Evolutionary conservation across 2,888 invertebrate species (phyloP).

Genomic region (Coenonympha glycerion): DNA sequence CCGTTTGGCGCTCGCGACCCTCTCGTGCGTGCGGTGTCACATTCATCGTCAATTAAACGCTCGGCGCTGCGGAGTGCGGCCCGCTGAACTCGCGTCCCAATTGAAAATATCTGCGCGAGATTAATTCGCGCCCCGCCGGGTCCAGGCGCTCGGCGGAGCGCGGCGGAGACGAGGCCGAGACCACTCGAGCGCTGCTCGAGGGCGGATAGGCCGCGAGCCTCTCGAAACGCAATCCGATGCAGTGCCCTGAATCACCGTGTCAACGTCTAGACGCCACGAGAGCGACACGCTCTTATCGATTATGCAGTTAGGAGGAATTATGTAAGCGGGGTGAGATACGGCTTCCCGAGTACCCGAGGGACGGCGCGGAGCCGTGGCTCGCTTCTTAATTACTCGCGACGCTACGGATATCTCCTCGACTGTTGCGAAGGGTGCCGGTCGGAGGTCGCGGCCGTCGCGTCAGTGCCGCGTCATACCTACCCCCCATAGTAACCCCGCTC

Average conservation of each 20-base stretch:
- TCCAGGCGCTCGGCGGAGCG: conserved; percentile 24
- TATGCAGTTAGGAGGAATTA: conserved; percentile 69
- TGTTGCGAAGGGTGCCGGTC: conserved; percentile 24
- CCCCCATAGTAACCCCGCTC: no score
- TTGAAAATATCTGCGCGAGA: conserved; percentile 38
- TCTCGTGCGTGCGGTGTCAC: conserved; percentile 53
- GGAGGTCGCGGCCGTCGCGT: conserved; percentile 15
- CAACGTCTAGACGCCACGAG: conserved; percentile 57
- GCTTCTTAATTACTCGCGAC: conserved; percentile 68
- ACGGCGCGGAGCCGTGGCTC: conserved; percentile 52
- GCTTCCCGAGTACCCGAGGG: conserved; percentile 43
- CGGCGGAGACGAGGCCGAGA: conserved; percentile 32
- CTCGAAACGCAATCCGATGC: conserved; percentile 47
- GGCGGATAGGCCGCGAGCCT: conserved; percentile 30
- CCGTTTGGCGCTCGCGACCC: conserved; percentile 46
- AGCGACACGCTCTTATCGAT: conserved; percentile 64
- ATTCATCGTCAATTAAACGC: conserved; percentile 63
- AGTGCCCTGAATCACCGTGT: conserved; percentile 40
- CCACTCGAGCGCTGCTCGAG: conserved; percentile 35
- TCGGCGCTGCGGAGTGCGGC: conserved; percentile 42
- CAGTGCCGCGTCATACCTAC: conserved; percentile 15
- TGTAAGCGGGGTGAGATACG: conserved; percentile 60
- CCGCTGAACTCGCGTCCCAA: conserved; percentile 37
- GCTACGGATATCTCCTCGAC: conserved; percentile 45
- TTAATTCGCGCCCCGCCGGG: conserved; percentile 37